phyloP scores from a whole-genome alignment of 2,113 vertebrate species.

The Scartelaos histophorus region DNA sequence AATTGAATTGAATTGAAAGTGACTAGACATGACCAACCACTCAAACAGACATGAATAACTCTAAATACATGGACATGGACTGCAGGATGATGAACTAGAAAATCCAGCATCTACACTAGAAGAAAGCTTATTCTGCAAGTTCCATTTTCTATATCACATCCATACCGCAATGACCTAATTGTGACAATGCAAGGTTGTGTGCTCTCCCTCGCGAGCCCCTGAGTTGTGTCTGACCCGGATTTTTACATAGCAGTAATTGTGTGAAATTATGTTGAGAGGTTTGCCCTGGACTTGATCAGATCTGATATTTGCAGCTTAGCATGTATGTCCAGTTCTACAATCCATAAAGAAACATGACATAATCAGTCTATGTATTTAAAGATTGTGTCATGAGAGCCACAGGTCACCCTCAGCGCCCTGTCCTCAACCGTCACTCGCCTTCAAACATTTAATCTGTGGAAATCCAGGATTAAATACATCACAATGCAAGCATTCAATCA shows the following conservation, averaged over 20 bases:
- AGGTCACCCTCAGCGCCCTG: neutral
- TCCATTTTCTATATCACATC: neutral
- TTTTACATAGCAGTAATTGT: neutral
- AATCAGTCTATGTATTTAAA: neutral
- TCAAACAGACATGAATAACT: neutral
- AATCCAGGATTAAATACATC: constrained; percentile 11
- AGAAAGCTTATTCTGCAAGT: neutral
- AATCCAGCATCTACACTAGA: neutral
- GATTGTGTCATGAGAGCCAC: neutral
- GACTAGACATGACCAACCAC: neutral
- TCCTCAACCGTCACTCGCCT: neutral
- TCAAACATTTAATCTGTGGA: constrained; percentile 4
- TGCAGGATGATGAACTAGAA: neutral
- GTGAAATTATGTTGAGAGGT: neutral
- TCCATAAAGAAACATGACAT: neutral
- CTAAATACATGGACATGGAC: neutral
- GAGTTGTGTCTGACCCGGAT: neutral
- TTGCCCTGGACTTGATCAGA: neutral
- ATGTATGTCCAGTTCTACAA: neutral
- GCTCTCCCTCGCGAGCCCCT: neutral
- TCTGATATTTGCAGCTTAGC: neutral
- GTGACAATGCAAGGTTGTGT: neutral
- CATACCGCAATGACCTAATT: neutral
- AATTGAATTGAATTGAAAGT: too few relatives aligned
- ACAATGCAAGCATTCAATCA: constrained; percentile 1